Conservation (phyloP, 2,888 invertebrate genomes). For the Lasioglossum vierecki region DNA sequence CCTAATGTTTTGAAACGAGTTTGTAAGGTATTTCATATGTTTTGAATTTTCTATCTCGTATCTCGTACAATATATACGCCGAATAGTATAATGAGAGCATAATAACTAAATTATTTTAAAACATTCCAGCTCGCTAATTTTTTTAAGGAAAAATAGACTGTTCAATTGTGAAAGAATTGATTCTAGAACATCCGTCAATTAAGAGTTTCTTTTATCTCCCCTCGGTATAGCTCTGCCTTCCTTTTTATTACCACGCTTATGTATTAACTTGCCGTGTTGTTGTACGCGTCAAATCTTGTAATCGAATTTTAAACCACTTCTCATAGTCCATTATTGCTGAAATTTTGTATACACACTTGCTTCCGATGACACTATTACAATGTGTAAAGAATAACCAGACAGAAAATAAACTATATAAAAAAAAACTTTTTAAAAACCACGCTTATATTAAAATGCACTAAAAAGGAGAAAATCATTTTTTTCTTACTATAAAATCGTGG, state of each 20-base stretch:
- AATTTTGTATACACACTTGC: too few relatives aligned
- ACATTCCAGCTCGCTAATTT: background rate
- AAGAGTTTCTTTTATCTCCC: background rate
- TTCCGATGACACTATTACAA: too few relatives aligned
- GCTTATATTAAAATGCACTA: too few relatives aligned
- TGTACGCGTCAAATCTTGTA: too few relatives aligned
- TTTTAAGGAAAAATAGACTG: background rate
- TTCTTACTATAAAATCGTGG: too few relatives aligned
- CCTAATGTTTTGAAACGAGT: background rate
- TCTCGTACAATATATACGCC: background rate
- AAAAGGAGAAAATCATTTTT: too few relatives aligned
- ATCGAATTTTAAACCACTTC: too few relatives aligned
- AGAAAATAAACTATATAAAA: too few relatives aligned
- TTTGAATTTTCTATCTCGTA: background rate
- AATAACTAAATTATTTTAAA: background rate
- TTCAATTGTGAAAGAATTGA: background rate
- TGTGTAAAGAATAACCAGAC: too few relatives aligned
- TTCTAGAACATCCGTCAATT: background rate
- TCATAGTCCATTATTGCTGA: too few relatives aligned
- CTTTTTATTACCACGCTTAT: background rate
- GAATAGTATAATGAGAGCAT: background rate
- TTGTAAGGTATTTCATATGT: background rate
- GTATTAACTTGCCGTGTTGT: too few relatives aligned
- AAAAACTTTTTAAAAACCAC: too few relatives aligned
- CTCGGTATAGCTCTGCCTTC: background rate